A percentile compares a stretch with the other conserved stretches of the same genome.
Evolutionary conservation across 2,888 invertebrate genomes (phyloP).

Genomic region (Agonopterix alstromeriana): DNA sequence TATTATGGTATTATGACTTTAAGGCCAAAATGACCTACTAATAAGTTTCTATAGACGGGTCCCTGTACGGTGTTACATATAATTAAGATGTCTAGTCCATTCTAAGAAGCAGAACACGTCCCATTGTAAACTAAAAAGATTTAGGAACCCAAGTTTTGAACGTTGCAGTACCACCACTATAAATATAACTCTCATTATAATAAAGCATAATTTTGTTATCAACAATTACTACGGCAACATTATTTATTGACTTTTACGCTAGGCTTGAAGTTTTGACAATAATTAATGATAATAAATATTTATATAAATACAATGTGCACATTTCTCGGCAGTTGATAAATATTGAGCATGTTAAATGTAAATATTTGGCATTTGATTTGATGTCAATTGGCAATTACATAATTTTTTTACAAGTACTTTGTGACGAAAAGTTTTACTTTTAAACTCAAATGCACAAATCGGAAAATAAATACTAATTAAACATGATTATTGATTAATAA

Average conservation of each 20-base stretch:
- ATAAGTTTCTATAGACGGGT: no score
- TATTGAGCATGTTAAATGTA: constrained; percentile 47
- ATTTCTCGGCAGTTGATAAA: constrained; percentile 40
- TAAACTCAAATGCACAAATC: constrained; percentile 23
- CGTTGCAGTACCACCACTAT: constrained; percentile 46
- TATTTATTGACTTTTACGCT: constrained; percentile 57
- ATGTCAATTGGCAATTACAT: constrained; percentile 22
- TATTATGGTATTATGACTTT: no score
- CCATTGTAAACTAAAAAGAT: constrained; percentile 14
- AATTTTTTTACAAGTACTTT: constrained; percentile 40
- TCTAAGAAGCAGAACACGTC: constrained; percentile 3
- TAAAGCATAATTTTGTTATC: constrained; percentile 66
- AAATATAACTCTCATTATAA: constrained; percentile 63
- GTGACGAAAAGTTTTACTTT: constrained; percentile 32
- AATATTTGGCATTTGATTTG: constrained; percentile 48
- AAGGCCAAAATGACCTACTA: no score
- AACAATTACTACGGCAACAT: constrained; percentile 67
- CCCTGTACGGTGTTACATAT: no score
- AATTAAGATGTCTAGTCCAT: no score
- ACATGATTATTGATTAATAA: background rate
- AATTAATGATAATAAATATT: constrained; percentile 30
- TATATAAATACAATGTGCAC: constrained; percentile 58
- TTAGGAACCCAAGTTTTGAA: constrained; percentile 52
- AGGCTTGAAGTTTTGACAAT: constrained; percentile 54
- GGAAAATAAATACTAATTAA: constrained; percentile 25